These are phyloP conservation scores for Latrodectus hesperus DNA, from an alignment of 2,888 invertebrate genomes.

Conservation along the genomic window DNA sequence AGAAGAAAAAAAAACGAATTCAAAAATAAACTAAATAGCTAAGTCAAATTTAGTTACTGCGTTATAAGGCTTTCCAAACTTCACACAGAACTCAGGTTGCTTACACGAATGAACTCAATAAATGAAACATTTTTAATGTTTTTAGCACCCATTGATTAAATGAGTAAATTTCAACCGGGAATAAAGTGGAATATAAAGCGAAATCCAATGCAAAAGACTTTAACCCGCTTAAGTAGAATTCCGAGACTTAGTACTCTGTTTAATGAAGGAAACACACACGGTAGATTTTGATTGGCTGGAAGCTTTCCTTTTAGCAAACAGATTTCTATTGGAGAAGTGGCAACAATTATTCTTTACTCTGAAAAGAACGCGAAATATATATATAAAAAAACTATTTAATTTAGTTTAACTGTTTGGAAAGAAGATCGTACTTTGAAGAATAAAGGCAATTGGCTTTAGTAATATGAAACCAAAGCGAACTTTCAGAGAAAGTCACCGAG, in stretches of 20 bases:
- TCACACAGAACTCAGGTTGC: background rate
- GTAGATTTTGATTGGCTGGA: background rate
- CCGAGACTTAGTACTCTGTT: background rate
- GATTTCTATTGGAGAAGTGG: background rate
- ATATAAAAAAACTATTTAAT: background rate
- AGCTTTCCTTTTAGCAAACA: background rate
- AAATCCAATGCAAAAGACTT: constrained; percentile 24
- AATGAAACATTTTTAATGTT: background rate
- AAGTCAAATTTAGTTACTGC: background rate
- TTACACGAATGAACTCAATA: background rate
- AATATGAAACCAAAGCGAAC: no score
- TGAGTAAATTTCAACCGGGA: background rate
- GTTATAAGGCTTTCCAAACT: background rate
- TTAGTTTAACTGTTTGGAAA: background rate
- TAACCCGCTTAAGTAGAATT: background rate
- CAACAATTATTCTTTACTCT: background rate
- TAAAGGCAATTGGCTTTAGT: no score
- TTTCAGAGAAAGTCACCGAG: no score
- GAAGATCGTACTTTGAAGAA: no score
- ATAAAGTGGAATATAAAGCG: background rate
- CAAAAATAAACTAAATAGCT: background rate
- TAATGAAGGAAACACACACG: background rate
- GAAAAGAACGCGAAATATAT: background rate
- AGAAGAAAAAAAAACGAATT: background rate
- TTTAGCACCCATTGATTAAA: background rate